phyloP scores from a whole-genome alignment of 1,140 invertebrate species.

The Bombus pyrosoma region DNA sequence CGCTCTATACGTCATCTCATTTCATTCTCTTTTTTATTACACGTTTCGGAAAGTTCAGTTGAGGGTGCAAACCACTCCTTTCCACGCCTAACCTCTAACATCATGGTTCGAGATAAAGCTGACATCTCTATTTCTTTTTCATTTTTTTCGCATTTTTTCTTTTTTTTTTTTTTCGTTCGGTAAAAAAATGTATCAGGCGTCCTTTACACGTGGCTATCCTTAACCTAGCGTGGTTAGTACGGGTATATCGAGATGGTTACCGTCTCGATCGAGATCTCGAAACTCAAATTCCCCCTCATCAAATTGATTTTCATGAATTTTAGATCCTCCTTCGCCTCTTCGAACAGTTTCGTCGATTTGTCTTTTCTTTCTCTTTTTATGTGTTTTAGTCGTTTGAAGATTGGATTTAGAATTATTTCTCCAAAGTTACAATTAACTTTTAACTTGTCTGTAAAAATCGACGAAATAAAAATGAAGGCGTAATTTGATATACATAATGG shows the following conservation, averaged over 20 bases:
- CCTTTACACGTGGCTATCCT: constrained; percentile 59
- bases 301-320: background rate
- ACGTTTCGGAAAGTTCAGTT: background rate
- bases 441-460: background rate
- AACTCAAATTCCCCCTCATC: too few species aligned
- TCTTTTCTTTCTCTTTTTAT: accelerated
- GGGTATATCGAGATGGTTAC: constrained; percentile 48
- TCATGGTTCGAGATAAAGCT: constrained; percentile 14
- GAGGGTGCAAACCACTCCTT: background rate
- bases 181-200: constrained; percentile 64
- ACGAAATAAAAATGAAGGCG: background rate
- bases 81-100: background rate
- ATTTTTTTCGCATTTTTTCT: too few species aligned
- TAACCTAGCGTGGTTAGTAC: constrained; percentile 65
- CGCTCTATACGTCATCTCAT: background rate
- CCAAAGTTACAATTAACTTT: too few species aligned
- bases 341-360: background rate
- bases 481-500: too few species aligned
- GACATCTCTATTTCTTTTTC: background rate
- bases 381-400: background rate
- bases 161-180: background rate
- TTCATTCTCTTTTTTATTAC: background rate
- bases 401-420: background rate
- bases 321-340: background rate
- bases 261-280: constrained; percentile 21